Base-by-base conservation (phyloP, 2,888 invertebrate genomes). In the Metellina segmentata region DNA sequence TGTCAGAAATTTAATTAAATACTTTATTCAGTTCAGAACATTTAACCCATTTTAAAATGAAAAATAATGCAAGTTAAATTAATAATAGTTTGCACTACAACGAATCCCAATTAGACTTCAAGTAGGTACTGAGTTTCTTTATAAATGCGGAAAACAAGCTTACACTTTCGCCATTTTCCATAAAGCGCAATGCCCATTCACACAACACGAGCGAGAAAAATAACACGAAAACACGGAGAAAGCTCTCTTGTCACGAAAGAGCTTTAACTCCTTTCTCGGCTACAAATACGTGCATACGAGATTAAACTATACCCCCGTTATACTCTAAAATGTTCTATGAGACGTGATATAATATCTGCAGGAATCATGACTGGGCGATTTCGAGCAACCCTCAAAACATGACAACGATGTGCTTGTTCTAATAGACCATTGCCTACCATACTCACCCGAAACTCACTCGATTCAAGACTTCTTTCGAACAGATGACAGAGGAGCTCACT, bases 321-420 rank as follows among this genome's bases (percentile, higher is more conserved):
- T 61, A 61, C 9, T 5, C 61, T 16, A 61, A 61, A 61, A 9
- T 16, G 61, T 11, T 61, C 61, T 1, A 9, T 16, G 61, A 61
- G 11, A 61, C 61, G 61, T 61, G 61, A 61, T 61, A 61, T 16
- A 61, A 4, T 34, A 34, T 34, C 34, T 2, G 34, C 61, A 61
- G 13, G 61, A 16, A 61, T 61, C 61, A 11, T 61, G 13, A 13
- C 78, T 72, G 20, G n/a, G n/a, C 71, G 19, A 72, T 75, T 85
- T 49, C 61, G 75, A n/a, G n/a, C 13, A 34, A 61, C 85, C 74
- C 85, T 49, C 34, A 48, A 19, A 72, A 72, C 52, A 53, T 61
- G 69, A 70, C 85, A 78, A 78, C 49, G 85, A 78, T 86, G 69
- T n/a, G 8, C 85, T 51, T 53, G 78, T 52, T 52, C 81, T 81